These are phyloP conservation scores for Ormyrus thymus DNA, from an alignment of 2,888 invertebrate genomes.

Conservation along the genomic window DNA sequence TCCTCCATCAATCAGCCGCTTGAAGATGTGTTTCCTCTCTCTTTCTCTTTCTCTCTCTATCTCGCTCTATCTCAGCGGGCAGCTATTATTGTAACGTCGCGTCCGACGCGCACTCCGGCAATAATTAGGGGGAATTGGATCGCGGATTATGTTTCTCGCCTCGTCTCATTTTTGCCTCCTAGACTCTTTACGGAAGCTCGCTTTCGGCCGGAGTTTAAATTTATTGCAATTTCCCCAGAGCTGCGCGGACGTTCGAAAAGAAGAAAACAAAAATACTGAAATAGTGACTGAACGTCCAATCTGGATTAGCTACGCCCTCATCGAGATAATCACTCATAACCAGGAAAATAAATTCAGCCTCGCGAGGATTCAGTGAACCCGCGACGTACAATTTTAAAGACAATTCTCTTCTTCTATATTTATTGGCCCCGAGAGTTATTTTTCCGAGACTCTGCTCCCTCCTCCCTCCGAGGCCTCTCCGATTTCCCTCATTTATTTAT, in stretches of 20 bases:
- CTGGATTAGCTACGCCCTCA: no score
- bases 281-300: background rate
- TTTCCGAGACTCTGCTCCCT: constrained; percentile 23
- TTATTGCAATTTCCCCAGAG: no score
- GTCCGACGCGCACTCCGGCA: constrained; percentile 56
- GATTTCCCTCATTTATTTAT: constrained; percentile 57
- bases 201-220: no score
- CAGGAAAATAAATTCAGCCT: background rate
- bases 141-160: constrained; percentile 57
- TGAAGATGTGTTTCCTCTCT: constrained; percentile 59
- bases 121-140: constrained; percentile 67
- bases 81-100: constrained; percentile 64
- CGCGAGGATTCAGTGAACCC: no score
- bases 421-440: constrained; percentile 25
- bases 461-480: constrained; percentile 31
- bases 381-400: constrained; percentile 12
- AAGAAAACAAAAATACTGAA: background rate
- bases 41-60: constrained; percentile 38
- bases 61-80: constrained; percentile 46
- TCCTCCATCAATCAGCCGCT: constrained; percentile 72
- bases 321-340: no score
- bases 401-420: background rate
- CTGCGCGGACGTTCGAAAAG: background rate
- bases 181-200: no score
- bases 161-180: no score